A percentile compares a stretch with the other conserved stretches of the same genome.
phyloP scores from a whole-genome alignment of 2,113 vertebrate genomes.

The Macheiramphus alcinus region DNA sequence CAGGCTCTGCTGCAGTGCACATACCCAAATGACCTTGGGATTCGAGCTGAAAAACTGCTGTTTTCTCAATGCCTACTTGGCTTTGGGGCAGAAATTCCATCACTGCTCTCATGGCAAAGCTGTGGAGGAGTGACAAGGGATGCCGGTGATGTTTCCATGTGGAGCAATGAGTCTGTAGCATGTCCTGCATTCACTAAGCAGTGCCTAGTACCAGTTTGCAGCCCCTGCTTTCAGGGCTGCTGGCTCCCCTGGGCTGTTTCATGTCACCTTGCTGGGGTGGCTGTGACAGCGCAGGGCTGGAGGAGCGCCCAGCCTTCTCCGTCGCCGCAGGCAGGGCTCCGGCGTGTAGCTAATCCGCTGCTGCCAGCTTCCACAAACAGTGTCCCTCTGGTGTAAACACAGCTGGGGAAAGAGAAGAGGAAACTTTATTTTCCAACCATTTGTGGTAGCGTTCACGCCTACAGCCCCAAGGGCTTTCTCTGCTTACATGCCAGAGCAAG shows the following conservation, averaged over 20 bases:
- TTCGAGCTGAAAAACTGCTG: neutral
- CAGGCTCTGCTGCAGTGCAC: neutral
- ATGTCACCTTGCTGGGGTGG: neutral
- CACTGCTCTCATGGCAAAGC: neutral
- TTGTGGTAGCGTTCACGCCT: neutral
- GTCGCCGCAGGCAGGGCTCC: neutral
- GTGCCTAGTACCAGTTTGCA: neutral
- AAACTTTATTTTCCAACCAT: neutral
- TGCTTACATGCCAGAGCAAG: neutral
- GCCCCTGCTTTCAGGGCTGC: neutral
- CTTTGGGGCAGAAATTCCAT: conserved; percentile 14
- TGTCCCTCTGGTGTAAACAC: conserved; percentile 13
- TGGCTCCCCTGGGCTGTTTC: neutral
- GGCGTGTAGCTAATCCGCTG: neutral
- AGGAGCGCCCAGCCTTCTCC: neutral
- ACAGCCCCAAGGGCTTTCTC: neutral
- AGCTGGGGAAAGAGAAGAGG: neutral
- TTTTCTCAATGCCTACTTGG: neutral
- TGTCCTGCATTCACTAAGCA: neutral
- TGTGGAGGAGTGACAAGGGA: neutral
- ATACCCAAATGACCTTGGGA: neutral
- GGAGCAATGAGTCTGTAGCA: neutral
- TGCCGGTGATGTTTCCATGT: neutral
- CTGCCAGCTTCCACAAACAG: neutral
- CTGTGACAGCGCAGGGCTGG: neutral